Evolutionary conservation across 2,797 vertebrate species (phyloP).

Genomic region (Nasua narica): DNA sequence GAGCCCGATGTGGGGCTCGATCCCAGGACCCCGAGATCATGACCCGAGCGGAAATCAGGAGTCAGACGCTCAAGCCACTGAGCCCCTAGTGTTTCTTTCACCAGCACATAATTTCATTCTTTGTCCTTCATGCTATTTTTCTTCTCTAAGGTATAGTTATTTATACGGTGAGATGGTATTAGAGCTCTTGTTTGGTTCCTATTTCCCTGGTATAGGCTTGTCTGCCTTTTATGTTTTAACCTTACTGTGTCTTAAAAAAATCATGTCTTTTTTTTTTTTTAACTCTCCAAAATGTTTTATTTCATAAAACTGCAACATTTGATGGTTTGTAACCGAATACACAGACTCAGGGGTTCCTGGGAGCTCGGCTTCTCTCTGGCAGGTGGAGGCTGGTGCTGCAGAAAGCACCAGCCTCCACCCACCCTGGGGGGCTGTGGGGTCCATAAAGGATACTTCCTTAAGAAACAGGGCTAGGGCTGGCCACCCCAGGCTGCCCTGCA

Average conservation of each 20-base stretch:
- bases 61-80: not conserved
- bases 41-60: not conserved
- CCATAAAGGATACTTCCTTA: not conserved
- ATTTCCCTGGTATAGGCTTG: not conserved
- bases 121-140: not conserved
- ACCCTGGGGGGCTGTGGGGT: not conserved
- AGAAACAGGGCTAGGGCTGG: not conserved
- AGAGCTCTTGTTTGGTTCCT: not conserved
- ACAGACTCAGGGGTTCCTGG: not conserved
- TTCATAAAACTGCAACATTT: not conserved
- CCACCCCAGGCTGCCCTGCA: not conserved
- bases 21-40: not conserved
- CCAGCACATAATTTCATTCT: not conserved
- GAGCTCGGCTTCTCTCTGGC: not conserved
- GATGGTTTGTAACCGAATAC: not conserved
- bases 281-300: conserved; percentile 55
- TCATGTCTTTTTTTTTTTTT: too few species aligned
- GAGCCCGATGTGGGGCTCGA: not conserved
- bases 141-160: not conserved
- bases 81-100: not conserved
- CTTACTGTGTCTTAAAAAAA: not conserved
- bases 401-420: not conserved
- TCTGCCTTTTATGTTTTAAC: not conserved
- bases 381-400: not conserved
- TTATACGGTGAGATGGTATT: not conserved